Evolutionary conservation across 2,888 invertebrate genomes (phyloP).

Genomic region (Eupeodes luniger): DNA sequence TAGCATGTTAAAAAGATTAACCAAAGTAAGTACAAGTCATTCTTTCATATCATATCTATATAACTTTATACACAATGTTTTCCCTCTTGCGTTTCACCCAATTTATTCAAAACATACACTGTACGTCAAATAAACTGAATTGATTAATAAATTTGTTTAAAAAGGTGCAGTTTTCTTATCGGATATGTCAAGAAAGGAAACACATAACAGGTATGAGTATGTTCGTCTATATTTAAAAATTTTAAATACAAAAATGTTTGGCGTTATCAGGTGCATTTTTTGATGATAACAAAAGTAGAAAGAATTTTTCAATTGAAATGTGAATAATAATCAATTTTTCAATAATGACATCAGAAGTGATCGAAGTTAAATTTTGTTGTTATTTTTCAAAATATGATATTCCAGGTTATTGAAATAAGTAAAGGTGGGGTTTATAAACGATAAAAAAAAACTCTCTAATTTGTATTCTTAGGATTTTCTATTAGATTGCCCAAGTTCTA

Average conservation of each 20-base stretch:
- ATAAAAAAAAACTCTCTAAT: too few relatives aligned
- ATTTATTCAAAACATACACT: background rate
- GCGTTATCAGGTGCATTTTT: slow-evolving; percentile 8
- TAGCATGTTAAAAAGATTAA: background rate
- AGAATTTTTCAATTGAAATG: background rate
- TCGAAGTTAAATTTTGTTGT: background rate
- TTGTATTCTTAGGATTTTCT: too few relatives aligned
- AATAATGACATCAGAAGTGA: slow-evolving; percentile 2
- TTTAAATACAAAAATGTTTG: background rate
- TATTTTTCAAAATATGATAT: too few relatives aligned
- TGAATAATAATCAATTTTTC: background rate
- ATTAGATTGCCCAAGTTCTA: too few relatives aligned
- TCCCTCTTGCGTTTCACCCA: background rate
- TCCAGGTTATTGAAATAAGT: too few relatives aligned
- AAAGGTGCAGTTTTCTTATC: slow-evolving; percentile 18
- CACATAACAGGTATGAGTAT: background rate
- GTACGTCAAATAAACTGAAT: background rate
- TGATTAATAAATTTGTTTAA: slow-evolving; percentile 23
- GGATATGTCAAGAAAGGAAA: background rate
- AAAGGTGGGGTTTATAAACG: too few relatives aligned
- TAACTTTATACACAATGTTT: background rate
- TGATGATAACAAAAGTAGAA: background rate
- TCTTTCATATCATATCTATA: background rate
- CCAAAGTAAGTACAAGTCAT: background rate
- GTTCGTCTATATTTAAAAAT: background rate